Evolutionary conservation across 2,113 vertebrate genomes (phyloP).

Genomic region (Rhodinocichla rosea): DNA sequence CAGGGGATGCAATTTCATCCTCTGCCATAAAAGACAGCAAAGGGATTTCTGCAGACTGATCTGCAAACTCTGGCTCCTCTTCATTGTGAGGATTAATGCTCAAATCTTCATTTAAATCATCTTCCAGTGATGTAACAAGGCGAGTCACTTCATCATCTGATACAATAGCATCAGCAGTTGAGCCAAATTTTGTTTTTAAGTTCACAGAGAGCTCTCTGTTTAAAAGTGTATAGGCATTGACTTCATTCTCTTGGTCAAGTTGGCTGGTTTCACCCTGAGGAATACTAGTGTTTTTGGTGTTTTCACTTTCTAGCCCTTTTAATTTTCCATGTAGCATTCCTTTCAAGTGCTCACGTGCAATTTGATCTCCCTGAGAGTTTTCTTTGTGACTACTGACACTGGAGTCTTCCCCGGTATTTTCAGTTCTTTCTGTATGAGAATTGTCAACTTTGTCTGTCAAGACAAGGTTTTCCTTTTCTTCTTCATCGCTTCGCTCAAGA

Average conservation of each 20-base stretch:
- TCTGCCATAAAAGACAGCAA: constrained; percentile 70
- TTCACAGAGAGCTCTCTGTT: constrained; percentile 72
- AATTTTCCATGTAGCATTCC: constrained; percentile 60
- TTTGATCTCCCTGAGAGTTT: constrained; percentile 56
- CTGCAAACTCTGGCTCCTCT: constrained; percentile 37
- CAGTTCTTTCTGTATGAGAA: neutral
- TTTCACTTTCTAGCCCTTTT: constrained; percentile 69
- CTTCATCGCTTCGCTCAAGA: neutral
- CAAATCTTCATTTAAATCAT: constrained; percentile 68
- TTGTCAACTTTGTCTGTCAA: neutral
- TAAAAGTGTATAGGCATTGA: constrained; percentile 62
- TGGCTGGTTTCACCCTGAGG: constrained; percentile 54
- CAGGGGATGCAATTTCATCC: neutral
- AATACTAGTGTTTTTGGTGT: constrained; percentile 71
- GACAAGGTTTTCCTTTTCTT: neutral
- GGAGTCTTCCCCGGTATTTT: neutral
- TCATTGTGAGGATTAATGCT: constrained; percentile 10
- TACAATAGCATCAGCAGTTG: constrained; percentile 83
- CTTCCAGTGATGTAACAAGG: constrained; percentile 77
- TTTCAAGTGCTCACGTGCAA: constrained; percentile 48
- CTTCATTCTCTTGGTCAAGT: constrained; percentile 47
- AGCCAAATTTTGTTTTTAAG: constrained; percentile 83
- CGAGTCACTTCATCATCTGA: constrained; percentile 83
- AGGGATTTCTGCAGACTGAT: constrained; percentile 52
- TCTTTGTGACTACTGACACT: constrained; percentile 14